phyloP scores from a whole-genome alignment of 2,888 invertebrate species.

The Lacanobia wlatinum region DNA sequence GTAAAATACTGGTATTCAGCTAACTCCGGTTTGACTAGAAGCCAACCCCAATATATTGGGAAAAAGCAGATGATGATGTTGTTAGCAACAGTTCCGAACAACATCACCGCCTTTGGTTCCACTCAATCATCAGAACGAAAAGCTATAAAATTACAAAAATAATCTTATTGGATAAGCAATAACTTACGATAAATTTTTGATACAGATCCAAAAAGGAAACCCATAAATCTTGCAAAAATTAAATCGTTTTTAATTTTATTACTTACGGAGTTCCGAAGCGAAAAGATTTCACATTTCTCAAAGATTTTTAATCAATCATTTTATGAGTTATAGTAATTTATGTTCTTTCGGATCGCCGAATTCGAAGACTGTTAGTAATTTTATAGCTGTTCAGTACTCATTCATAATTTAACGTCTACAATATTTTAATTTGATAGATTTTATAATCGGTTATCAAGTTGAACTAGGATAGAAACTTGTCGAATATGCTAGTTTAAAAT shows the following conservation, averaged over 20 bases:
- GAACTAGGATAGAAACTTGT: neutral
- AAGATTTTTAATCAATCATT: conserved; percentile 30
- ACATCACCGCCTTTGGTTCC: too few species aligned
- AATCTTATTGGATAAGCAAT: neutral
- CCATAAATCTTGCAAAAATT: conserved; percentile 1
- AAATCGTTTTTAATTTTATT: conserved; percentile 13
- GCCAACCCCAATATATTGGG: too few species aligned
- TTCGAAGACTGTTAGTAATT: conserved; percentile 12
- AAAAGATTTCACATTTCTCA: conserved; percentile 11
- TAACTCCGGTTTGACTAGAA: too few species aligned
- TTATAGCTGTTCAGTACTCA: conserved; percentile 9
- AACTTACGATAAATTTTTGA: neutral
- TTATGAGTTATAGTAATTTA: conserved; percentile 37
- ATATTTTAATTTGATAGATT: neutral
- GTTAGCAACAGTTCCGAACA: too few species aligned
- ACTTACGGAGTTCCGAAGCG: neutral
- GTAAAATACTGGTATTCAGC: too few species aligned
- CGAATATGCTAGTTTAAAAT: neutral
- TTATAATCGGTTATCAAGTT: neutral
- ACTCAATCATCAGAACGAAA: neutral
- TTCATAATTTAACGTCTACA: neutral
- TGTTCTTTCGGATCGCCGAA: neutral
- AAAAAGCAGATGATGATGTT: too few species aligned
- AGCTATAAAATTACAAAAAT: neutral
- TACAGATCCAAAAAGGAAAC: neutral